Evolutionary conservation across 2,797 vertebrate genomes (phyloP), one percentile per base, ranked within the genome.

Genomic region (Chiloscyllium punctatum): DNA sequence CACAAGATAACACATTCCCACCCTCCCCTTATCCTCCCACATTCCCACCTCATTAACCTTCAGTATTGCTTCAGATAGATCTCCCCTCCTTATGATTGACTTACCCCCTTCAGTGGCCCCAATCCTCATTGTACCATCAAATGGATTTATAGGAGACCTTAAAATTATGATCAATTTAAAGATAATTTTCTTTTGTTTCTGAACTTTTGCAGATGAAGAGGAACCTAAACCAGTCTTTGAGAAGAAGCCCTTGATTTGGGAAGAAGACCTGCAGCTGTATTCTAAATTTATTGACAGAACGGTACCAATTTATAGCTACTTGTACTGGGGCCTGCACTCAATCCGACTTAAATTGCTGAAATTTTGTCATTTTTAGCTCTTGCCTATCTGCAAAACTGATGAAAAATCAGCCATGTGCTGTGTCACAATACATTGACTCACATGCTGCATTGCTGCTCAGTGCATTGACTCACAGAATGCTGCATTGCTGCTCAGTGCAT

Each of bases 221-320:
- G 96, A 97, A 42, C 96, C 96, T 18, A 97, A 86, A 71, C 96
- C 96, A 0, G 82, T 95, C 30, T 98, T 98, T 96, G 97, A 97
- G 96, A 98, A 98, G 97, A 97, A 97, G 95, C 97, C 98, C 25
- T 96, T 99, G 95, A 96, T 96, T 30, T 99, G 98, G 99, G 98
- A 99, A 96, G 98, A 99, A 51, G 99, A 99, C 96, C 95, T 98
- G 77, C 97, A 99, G 96, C 97, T 99, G 96, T 97, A 94, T 87
- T 99, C 98, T 1, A 97, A 96, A 95, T 99, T 98, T 97, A 96
- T 98, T 96, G 98, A 98, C 95, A 98, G 98, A 97, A 99, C 99
- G 98, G 99, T 99, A 96, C 97, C 84, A 1, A 30, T 21, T 57
- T 3, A 42, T 84, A 48, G 9, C 95, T 37, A 6, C 4, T 87